Evolutionary conservation across 2,888 invertebrate genomes (phyloP), one percentile per base, ranked within the genome.

Genomic region (Rhodophaea formosa): DNA sequence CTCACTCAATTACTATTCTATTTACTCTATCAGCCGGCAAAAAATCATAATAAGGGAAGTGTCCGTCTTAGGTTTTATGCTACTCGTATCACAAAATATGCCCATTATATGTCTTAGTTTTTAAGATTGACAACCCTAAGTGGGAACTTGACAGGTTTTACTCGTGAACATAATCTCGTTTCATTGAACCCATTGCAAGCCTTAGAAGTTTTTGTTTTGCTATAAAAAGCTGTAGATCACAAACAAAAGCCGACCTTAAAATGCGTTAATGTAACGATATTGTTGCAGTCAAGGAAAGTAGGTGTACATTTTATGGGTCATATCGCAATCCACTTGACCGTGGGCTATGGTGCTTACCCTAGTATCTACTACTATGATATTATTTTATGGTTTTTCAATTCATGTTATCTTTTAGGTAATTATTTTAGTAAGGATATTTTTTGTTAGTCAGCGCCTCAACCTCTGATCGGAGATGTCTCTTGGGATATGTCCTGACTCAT

Each of bases 251-350:
- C 49, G 49, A 51, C 32, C 49, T 51, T 47, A 30, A 14, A 47
- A 47, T 47, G 47, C 47, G 47, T 45, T 29, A 47, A 29, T 47
- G 46, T 35, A 32, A 49, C 32, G 49, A 15, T 49, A 8, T 49
- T 49, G 30, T 49, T 14, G 30, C 49, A 51, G 14, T 51, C 49
- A 51, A 51, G 49, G 49, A 32, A 51, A 51, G n/a, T n/a, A n/a
- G n/a, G n/a, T n/a, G n/a, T 51, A 16, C 3, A 16, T 32, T 32
- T 32, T 51, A 51, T 32, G 49, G 49, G 49, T 51, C 49, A 51
- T 51, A 51, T 51, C 49, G 49, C 15, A 35, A 51, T 35, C 46
- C 10, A 23, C 46, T 35, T 39, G 46, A 23, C 32, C 49, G 32
- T 51, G 15, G 49, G 49, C 32, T 6, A 23, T 32, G 15, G 49